Percentiles rank a stretch among this genome's conserved stretches.
Conservation (phyloP, 2,888 invertebrate species). For the Dicycla oo region DNA sequence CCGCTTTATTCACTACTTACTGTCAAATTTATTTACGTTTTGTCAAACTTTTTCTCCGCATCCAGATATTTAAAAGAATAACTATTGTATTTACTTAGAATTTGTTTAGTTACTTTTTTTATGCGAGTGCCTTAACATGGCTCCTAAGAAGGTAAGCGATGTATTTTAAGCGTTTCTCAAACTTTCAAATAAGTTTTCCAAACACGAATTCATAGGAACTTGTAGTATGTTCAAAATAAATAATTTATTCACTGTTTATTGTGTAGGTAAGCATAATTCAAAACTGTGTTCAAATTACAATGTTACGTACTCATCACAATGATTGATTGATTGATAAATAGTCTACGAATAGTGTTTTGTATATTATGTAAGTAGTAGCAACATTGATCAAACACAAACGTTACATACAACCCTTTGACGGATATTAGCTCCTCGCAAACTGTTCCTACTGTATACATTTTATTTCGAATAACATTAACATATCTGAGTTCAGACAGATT, state of each 20-base stretch:
- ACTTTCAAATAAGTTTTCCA: slow-evolving; percentile 21
- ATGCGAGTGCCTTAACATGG: slow-evolving; percentile 71
- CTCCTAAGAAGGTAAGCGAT: slow-evolving; percentile 85
- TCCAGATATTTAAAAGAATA: slow-evolving; percentile 52
- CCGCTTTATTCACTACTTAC: slow-evolving; percentile 53
- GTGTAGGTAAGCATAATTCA: slow-evolving; percentile 11
- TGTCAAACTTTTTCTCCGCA: slow-evolving; percentile 75
- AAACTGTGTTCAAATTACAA: slow-evolving; percentile 16
- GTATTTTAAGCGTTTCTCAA: not conserved
- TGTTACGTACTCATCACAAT: slow-evolving; percentile 3
- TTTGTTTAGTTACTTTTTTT: slow-evolving; percentile 54
- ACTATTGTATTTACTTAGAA: slow-evolving; percentile 52
- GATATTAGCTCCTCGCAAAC: slow-evolving; percentile 31
- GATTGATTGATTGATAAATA: slow-evolving; percentile 25
- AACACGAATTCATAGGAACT: slow-evolving; percentile 27
- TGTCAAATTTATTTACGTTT: slow-evolving; percentile 79
- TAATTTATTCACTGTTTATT: not conserved
- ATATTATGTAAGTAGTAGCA: slow-evolving; percentile 49
- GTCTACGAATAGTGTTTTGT: slow-evolving; percentile 24
- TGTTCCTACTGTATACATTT: slow-evolving; percentile 37
- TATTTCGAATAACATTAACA: slow-evolving; percentile 43
- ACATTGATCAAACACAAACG: slow-evolving; percentile 60
- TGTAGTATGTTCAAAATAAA: slow-evolving; percentile 11
- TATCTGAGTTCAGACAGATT: slow-evolving; percentile 45
- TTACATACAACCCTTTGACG: slow-evolving; percentile 29